Base-by-base conservation (phyloP, 35 echinoderm and acorn worm species). In the Heliocidaris erythrogramma region DNA sequence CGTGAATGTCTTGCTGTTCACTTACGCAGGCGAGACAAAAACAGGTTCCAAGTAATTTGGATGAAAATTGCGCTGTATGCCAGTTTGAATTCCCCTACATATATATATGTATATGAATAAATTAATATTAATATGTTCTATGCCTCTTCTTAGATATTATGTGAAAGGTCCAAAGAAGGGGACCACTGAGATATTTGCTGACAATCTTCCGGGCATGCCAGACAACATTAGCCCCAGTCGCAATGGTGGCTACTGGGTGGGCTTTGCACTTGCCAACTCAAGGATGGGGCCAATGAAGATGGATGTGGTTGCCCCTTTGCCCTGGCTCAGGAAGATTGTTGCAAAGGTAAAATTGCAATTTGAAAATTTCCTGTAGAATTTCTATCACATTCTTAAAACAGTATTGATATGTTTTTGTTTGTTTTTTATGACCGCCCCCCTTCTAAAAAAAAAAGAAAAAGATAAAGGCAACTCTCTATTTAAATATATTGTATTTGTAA, bases 211-310 rank as follows among this genome's bases (percentile, higher is more conserved):
- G 7, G 96, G 96, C n/a, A 13, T 78, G 13, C 97, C 97, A 17
- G 96, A 97, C 86, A 98, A 98, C 56, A 96, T 97, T 32, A 94
- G 94, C 30, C 96, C 96, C 17, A 99, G 98, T 85, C 94, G 85
- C 90, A 96, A 59, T 69, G 96, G 95, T 12, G 98, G 96, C 29
- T 99, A 97, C 93, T 99, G 98, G 98, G 94, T 99, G 35, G 98
- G 85, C 13, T 84, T 99, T 14, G 92, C 95, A 14, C 93, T 93
- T 48, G 88, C 94, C 32, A 94, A 87, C 31, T 60, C 91, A 7
- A 49, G 96, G 6, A 88, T 92, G 30, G 94, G 91, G 14, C 50
- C 95, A 13, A 89, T 92, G 47, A 84, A 95, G 6, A 49, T 94
- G 27, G 98, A 99, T 53, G 95, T 96, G 50, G 47, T 97, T 2